phyloP scores from a whole-genome alignment of 2,797 vertebrate genomes.

The Cuniculus paca region DNA sequence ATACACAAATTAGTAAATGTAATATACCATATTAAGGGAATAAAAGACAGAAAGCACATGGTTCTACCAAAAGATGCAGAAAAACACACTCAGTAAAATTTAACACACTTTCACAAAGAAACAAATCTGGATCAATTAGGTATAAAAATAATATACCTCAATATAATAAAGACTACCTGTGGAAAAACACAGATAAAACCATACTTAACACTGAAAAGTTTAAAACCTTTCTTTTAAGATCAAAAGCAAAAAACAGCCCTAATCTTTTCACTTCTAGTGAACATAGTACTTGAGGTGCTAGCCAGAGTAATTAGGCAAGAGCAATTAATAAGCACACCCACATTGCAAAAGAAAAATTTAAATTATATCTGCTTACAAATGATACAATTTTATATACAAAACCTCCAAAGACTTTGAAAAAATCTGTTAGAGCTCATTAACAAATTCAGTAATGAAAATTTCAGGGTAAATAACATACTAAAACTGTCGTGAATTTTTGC shows the following conservation, averaged over 20 bases:
- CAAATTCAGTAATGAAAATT: neutral
- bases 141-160: neutral
- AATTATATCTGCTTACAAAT: neutral
- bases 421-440: too few species aligned
- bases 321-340: neutral
- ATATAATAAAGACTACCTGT: neutral
- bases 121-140: neutral
- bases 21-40: neutral
- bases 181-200: neutral
- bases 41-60: neutral
- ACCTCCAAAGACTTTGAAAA: neutral
- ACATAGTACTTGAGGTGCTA: neutral
- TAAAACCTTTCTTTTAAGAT: neutral
- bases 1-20: neutral
- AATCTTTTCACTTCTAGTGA: neutral
- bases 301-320: neutral
- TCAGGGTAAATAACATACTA: neutral
- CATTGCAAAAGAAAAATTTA: neutral
- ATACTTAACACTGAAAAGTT: neutral
- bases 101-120: neutral
- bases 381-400: neutral
- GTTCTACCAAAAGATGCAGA: neutral
- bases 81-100: neutral
- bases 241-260: neutral
- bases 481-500: neutral